Conservation (phyloP, 2,888 invertebrate genomes). For the Drosophila fungiperda region DNA sequence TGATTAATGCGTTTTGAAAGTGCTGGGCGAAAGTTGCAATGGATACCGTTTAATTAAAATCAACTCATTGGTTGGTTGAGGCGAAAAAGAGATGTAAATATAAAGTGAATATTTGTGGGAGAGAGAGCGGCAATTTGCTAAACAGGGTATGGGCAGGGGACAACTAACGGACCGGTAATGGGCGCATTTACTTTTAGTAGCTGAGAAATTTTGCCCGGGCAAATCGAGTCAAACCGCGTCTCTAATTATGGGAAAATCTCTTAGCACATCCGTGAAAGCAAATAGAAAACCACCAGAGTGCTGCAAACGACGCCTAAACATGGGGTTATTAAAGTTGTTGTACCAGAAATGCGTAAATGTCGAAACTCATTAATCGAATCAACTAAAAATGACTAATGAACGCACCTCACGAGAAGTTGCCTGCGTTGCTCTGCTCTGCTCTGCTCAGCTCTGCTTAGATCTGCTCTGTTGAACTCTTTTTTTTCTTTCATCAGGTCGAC, state of each 20-base stretch:
- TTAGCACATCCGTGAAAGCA: slow-evolving; percentile 65
- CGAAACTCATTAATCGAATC: slow-evolving; percentile 79
- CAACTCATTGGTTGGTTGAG: slow-evolving; percentile 46
- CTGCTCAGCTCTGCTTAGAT: neutral
- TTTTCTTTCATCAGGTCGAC: neutral
- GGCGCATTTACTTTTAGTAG: slow-evolving; percentile 72
- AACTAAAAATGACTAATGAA: slow-evolving; percentile 76
- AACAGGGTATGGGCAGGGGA: neutral
- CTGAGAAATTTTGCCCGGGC: slow-evolving; percentile 73
- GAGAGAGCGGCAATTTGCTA: neutral
- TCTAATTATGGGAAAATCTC: slow-evolving; percentile 80
- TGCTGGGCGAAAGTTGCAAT: slow-evolving; percentile 69
- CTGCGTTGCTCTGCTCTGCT: slow-evolving; percentile 10
- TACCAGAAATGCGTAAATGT: slow-evolving; percentile 63
- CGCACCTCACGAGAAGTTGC: slow-evolving; percentile 46
- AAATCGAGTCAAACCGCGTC: slow-evolving; percentile 59
- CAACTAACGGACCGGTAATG: slow-evolving; percentile 75
- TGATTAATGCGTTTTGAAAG: slow-evolving; percentile 73
- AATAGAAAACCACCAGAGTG: slow-evolving; percentile 45
- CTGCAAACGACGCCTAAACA: slow-evolving; percentile 9
- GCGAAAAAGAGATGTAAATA: slow-evolving; percentile 6
- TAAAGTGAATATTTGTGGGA: neutral
- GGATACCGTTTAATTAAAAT: slow-evolving; percentile 70
- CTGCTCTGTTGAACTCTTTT: neutral
- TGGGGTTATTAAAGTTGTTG: slow-evolving; percentile 6